A percentile compares a stretch with the other conserved stretches of the same genome.
These are phyloP conservation scores for Mesochorus sp. DNA, from an alignment of 2,888 invertebrate species.

Conservation along the genomic window DNA sequence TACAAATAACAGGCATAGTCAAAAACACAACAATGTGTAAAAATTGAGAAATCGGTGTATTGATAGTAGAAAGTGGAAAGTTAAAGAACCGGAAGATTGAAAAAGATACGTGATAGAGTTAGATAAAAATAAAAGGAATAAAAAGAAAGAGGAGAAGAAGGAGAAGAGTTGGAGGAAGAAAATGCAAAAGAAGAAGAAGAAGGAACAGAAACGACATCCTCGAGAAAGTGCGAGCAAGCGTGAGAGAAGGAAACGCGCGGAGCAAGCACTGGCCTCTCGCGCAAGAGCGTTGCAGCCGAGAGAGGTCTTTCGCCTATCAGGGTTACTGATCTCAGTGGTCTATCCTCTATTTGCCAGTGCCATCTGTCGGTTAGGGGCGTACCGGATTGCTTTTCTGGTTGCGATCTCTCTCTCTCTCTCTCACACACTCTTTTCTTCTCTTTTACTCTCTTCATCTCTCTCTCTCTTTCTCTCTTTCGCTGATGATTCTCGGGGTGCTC, in stretches of 20 bases:
- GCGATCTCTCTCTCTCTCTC: conserved; percentile 11
- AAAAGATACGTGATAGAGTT: neutral
- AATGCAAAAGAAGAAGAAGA: neutral
- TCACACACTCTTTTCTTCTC: neutral
- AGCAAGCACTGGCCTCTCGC: conserved; percentile 10
- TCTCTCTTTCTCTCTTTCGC: neutral
- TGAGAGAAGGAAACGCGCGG: conserved; percentile 34
- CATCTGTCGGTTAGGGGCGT: conserved; percentile 72
- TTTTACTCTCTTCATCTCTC: too few species aligned
- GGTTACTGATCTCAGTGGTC: conserved; percentile 76
- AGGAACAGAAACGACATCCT: conserved; percentile 9
- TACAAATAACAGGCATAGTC: conserved; percentile 8
- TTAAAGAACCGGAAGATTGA: neutral
- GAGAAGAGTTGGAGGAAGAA: neutral
- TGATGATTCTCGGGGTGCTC: neutral
- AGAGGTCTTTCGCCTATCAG: conserved; percentile 74
- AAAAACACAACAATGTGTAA: too few species aligned
- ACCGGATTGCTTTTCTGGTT: conserved; percentile 44
- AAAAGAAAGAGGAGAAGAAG: neutral
- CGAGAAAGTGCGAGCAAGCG: conserved; percentile 22
- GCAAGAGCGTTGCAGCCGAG: conserved; percentile 22
- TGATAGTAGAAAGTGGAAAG: too few species aligned
- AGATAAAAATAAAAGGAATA: neutral
- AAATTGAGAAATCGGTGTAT: too few species aligned
- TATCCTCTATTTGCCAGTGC: conserved; percentile 75